Evolutionary conservation across 2,797 vertebrate genomes (phyloP).

Genomic region (Hippopotamyrus pictus): DNA sequence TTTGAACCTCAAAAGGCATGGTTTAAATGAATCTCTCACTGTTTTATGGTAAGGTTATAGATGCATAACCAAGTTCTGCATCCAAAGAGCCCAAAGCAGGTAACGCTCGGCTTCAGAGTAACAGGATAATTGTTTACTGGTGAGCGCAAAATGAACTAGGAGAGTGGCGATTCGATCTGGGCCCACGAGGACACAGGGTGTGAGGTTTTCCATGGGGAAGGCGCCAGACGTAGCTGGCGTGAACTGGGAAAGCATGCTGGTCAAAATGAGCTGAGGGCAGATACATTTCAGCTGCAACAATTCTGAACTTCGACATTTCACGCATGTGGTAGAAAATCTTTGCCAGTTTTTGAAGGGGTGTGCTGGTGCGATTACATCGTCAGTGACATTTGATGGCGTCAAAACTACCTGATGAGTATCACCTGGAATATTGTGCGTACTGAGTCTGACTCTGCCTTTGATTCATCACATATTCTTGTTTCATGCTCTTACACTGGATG

Average conservation of each 20-base stretch:
- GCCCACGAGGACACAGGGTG: background rate
- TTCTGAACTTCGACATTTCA: background rate
- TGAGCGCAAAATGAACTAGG: background rate
- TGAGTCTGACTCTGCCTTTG: background rate
- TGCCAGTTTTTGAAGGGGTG: background rate
- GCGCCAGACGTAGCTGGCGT: background rate
- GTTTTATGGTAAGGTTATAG: background rate
- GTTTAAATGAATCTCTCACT: background rate
- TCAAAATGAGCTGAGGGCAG: background rate
- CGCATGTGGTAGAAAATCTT: background rate
- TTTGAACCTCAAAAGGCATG: background rate
- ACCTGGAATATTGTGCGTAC: background rate
- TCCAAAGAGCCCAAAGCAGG: background rate
- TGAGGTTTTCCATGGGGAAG: background rate
- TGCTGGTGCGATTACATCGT: background rate
- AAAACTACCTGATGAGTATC: background rate
- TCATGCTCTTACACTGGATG: background rate
- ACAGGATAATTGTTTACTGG: conserved; percentile 2
- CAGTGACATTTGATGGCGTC: background rate
- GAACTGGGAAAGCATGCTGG: background rate
- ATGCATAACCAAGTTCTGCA: background rate
- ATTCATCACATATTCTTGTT: background rate
- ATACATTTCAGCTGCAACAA: background rate
- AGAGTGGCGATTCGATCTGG: background rate
- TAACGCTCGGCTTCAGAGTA: background rate